Percentiles rank a stretch among this genome's conserved stretches.
phyloP scores from a whole-genome alignment of 2,797 vertebrate genomes.

The Myotis myotis region DNA sequence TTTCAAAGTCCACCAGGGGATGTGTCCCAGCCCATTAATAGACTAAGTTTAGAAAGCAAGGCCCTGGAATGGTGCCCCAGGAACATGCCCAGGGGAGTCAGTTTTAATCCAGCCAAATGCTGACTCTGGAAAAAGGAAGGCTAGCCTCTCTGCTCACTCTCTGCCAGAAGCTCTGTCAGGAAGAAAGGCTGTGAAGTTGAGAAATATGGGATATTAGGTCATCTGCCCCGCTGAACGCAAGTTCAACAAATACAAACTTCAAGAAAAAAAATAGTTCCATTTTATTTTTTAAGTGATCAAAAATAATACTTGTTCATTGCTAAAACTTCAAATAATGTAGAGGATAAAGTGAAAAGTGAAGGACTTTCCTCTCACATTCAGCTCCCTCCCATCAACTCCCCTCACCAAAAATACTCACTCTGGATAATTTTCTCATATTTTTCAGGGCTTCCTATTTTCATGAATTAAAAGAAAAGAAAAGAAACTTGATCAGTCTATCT shows the following conservation, averaged over 20 bases:
- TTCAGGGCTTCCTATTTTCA: not conserved
- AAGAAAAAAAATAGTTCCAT: conserved; percentile 8
- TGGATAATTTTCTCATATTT: not conserved
- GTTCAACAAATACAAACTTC: conserved; percentile 36
- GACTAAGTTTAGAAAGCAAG: conserved; percentile 71
- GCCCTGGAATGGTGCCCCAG: conserved; percentile 58
- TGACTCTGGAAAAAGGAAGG: conserved; percentile 67
- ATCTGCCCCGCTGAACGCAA: conserved; percentile 43
- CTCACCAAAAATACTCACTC: not conserved
- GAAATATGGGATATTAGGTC: conserved; percentile 72
- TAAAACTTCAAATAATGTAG: not conserved
- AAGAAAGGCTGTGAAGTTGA: conserved; percentile 18
- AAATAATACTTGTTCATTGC: not conserved
- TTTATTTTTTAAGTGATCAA: not conserved
- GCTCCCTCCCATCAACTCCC: too few species aligned
- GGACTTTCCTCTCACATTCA: not conserved
- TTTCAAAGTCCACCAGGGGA: conserved; percentile 53
- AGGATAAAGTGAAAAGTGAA: not conserved
- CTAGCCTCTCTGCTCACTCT: conserved; percentile 26
- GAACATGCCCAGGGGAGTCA: conserved; percentile 56
- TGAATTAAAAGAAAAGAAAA: not conserved
- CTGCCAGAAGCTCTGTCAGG: conserved; percentile 7
- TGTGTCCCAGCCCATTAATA: conserved; percentile 27
- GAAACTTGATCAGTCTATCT: not conserved
- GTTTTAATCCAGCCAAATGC: conserved; percentile 57